Percentiles rank a stretch among this genome's conserved stretches.
phyloP scores from a whole-genome alignment of 2,888 invertebrate genomes.

The Archips xylosteana region DNA sequence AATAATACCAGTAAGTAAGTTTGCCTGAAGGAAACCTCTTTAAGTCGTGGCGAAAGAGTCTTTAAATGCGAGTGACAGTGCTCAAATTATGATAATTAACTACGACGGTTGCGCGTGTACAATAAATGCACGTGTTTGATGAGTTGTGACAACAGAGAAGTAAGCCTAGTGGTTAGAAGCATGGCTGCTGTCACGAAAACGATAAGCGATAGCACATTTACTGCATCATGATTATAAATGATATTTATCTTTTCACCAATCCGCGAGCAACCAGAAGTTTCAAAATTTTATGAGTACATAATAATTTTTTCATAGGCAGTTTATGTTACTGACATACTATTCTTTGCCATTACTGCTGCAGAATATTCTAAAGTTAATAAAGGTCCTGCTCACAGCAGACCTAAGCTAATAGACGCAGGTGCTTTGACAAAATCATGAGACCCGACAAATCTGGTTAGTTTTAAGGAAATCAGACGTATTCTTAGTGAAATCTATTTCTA shows the following conservation, averaged over 20 bases:
- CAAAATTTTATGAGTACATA: too few species aligned
- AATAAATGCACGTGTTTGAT: neutral
- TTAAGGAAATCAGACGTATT: too few species aligned
- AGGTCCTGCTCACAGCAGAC: neutral
- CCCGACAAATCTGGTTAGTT: too few species aligned
- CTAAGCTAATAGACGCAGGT: neutral
- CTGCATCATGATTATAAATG: neutral
- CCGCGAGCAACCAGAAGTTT: neutral
- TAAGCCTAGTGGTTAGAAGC: neutral
- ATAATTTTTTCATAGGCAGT: neutral
- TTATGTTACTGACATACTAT: neutral
- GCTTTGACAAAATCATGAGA: too few species aligned
- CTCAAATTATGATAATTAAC: neutral
- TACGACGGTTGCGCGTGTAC: neutral
- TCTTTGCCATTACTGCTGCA: neutral
- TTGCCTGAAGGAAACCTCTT: neutral
- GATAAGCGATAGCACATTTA: neutral
- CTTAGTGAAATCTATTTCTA: too few species aligned
- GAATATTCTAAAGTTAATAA: neutral
- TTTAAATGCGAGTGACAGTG: neutral
- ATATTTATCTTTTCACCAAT: neutral
- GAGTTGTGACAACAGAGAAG: neutral
- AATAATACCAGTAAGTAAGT: neutral
- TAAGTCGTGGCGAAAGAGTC: neutral
- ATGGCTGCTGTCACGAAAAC: neutral